Percentiles rank a stretch among this genome's conserved stretches.
phyloP scores from a whole-genome alignment of 1,140 invertebrate species.

The Nephila pilipes region DNA sequence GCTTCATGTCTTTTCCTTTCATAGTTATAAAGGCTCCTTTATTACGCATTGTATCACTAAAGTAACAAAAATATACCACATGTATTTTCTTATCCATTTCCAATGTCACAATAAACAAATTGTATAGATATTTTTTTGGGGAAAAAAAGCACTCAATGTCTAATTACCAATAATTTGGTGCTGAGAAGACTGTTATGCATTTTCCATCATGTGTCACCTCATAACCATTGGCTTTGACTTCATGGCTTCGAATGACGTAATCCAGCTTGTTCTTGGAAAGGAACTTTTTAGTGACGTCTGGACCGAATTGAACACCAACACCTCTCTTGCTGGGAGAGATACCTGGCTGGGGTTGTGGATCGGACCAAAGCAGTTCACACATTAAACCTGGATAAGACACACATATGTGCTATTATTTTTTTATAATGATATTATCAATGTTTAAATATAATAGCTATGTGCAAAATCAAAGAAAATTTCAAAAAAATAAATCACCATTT shows the following conservation, averaged over 20 bases:
- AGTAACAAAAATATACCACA: slow-evolving; percentile 79
- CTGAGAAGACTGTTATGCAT: slow-evolving; percentile 98
- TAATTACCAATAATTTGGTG: slow-evolving; percentile 99
- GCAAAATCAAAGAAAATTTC: no score
- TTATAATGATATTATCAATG: not conserved
- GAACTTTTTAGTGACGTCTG: slow-evolving; percentile 96
- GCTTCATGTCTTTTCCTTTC: slow-evolving; percentile 93
- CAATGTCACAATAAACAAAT: not conserved
- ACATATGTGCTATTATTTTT: not conserved
- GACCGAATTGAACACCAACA: slow-evolving; percentile 99
- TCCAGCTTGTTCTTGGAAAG: slow-evolving; percentile 92
- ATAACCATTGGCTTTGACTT: slow-evolving; percentile 98
- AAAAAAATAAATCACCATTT: no score
- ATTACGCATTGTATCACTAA: slow-evolving; percentile 99
- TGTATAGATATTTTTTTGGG: not conserved
- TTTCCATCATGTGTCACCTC: slow-evolving; percentile 96
- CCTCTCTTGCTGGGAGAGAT: slow-evolving; percentile 96
- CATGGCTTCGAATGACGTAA: slow-evolving; percentile 97
- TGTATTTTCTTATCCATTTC: not conserved
- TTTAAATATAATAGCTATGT: not conserved
- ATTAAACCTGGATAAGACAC: slow-evolving; percentile 86
- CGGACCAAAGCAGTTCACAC: slow-evolving; percentile 99
- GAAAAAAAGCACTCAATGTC: not conserved
- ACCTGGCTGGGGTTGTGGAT: slow-evolving; percentile 94
- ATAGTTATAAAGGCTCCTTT: slow-evolving; percentile 98